Percentiles rank a stretch among this genome's conserved stretches.
Evolutionary conservation across 2,113 vertebrate genomes (phyloP).

Genomic region (Equus przewalskii): DNA sequence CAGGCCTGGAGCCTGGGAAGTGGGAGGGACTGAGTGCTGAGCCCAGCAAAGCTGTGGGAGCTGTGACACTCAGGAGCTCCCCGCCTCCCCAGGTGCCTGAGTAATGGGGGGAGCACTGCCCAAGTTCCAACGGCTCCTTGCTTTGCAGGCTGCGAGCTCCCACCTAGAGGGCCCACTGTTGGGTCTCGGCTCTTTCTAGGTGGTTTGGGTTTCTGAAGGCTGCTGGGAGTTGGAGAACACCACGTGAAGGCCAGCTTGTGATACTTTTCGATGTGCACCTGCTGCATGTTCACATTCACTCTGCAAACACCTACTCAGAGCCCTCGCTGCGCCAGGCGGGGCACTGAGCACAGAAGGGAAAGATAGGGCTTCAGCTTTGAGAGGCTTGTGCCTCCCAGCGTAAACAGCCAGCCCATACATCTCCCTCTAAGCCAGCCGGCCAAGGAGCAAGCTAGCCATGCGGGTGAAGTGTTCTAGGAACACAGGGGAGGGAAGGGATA

Average conservation of each 20-base stretch:
- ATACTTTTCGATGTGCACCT: accelerated
- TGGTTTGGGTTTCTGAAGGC: neutral
- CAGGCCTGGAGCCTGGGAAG: neutral
- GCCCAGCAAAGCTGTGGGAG: neutral
- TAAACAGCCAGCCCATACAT: neutral
- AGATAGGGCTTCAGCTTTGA: neutral
- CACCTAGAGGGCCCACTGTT: no score
- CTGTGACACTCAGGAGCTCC: neutral
- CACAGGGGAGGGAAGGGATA: neutral
- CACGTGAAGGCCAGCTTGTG: neutral
- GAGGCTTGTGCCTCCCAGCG: neutral
- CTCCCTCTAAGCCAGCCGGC: neutral
- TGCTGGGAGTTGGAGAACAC: neutral
- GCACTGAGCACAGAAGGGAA: neutral
- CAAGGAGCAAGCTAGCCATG: neutral
- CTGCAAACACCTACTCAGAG: neutral
- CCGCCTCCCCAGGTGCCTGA: neutral
- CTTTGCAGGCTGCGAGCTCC: neutral
- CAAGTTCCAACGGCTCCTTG: neutral
- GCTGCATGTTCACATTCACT: neutral
- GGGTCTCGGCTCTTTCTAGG: neutral
- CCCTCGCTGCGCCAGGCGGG: neutral
- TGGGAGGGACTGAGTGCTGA: neutral
- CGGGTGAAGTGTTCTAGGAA: neutral
- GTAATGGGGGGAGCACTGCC: neutral